phyloP scores from a whole-genome alignment of 2,797 vertebrate species.

The Enteromius mattozi region DNA sequence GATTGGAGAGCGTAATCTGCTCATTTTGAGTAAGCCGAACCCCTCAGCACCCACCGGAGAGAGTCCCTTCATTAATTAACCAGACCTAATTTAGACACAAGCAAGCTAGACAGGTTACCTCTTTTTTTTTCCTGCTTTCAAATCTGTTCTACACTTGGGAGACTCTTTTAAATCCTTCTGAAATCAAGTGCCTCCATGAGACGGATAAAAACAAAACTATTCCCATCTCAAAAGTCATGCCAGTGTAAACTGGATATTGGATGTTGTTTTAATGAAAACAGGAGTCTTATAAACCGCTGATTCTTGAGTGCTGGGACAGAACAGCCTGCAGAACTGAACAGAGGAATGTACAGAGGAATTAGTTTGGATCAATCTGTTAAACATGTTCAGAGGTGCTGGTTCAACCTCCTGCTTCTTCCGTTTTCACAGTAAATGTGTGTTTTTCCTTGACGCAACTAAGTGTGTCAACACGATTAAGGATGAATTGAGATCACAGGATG shows the following conservation, averaged over 20 bases:
- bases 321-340: background rate
- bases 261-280: slow-evolving; percentile 20
- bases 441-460: background rate
- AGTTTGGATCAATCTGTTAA: slow-evolving; percentile 19
- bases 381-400: slow-evolving; percentile 19
- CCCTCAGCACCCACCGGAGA: slow-evolving; percentile 48
- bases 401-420: slow-evolving; percentile 17
- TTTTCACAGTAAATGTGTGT: slow-evolving; percentile 17
- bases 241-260: slow-evolving; percentile 27
- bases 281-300: slow-evolving; percentile 6
- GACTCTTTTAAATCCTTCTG: slow-evolving; percentile 40
- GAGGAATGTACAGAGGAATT: slow-evolving; percentile 12
- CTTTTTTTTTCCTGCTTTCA: slow-evolving; percentile 33
- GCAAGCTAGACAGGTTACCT: slow-evolving; percentile 60
- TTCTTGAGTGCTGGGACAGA: slow-evolving; percentile 17
- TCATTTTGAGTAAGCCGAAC: slow-evolving; percentile 40
- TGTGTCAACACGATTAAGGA: slow-evolving; percentile 26
- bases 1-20: slow-evolving; percentile 43
- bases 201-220: slow-evolving; percentile 46
- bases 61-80: slow-evolving; percentile 61
- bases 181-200: slow-evolving; percentile 48
- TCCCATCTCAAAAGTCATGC: slow-evolving; percentile 9
- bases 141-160: slow-evolving; percentile 34
- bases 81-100: slow-evolving; percentile 60
- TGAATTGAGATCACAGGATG: slow-evolving; percentile 22